Evolutionary conservation across 2,113 vertebrate species (phyloP), one percentile per base, ranked within the genome.

Genomic region (Tetrao urogallus): DNA sequence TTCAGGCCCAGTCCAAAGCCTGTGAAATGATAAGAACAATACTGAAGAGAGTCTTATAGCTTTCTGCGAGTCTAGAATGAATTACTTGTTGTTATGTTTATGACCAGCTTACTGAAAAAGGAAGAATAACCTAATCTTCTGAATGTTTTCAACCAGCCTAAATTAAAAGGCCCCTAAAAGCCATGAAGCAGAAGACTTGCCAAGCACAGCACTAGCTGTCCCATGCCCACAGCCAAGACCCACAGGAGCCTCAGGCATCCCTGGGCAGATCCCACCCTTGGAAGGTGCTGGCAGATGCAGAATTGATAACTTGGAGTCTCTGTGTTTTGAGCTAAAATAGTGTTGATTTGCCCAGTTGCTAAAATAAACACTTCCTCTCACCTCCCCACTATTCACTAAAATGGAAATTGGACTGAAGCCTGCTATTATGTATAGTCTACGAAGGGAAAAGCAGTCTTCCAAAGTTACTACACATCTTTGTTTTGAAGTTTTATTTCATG

Each of bases 331-430:
- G 63, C 24, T 94, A 87, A 93, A 87, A 47, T 8, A 0, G 64
- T 78, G 88, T 82, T 90, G 17, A 66, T 90, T 85, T 85, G 30
- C 66, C 48, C 27, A 16, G 45, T 70, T 76, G 48, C 63, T 91
- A 87, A 93, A 94, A 87, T 87, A 95, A 94, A 80, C 50, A 71
- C n/a, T 85, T 93, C 43, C 71, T 87, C 74, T 79, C 45, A 70
- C 75, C 71, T 89, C 43, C 45, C 34, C 74, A 79, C 1, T 89
- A 94, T 57, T 78, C 71, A 89, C 81, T 60, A 76, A 95, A 90
- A 94, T 87, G 69, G 89, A 90, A 93, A 92, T 70, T 91, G 89
- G 79, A 91, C 64, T 34, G 48, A 81, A 94, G 65, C 72, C 85
- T 89, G 15, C 30, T 71, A 75, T 88, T 88, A 91, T 83, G 18